A percentile compares a stretch with the other conserved stretches of the same genome.
These are phyloP conservation scores for Perithous albicinctus DNA, from an alignment of 2,888 invertebrate species.

Conservation along the genomic window DNA sequence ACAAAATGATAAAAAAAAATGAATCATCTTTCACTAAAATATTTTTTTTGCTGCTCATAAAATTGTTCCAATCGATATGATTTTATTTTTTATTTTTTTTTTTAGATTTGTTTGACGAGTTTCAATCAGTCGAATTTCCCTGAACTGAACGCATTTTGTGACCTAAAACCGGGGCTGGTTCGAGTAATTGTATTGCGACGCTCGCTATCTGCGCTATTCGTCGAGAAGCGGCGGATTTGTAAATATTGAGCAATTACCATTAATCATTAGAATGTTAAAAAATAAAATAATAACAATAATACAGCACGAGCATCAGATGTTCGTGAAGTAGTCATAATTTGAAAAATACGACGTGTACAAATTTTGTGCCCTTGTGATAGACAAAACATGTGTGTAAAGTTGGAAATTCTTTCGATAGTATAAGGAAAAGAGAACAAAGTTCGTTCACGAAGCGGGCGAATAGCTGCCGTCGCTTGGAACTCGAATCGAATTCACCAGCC, in stretches of 20 bases:
- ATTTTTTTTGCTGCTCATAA: no score
- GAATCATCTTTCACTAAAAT: no score
- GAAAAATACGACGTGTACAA: constrained; percentile 31
- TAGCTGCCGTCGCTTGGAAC: background rate
- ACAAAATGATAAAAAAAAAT: no score
- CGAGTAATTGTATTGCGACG: constrained; percentile 8
- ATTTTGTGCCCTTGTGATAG: constrained; percentile 56
- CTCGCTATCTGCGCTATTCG: background rate
- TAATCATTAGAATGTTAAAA: constrained; percentile 40
- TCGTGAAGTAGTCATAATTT: constrained; percentile 7
- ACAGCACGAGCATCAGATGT: constrained; percentile 2
- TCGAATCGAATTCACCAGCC: constrained; percentile 21
- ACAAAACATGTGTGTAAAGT: constrained; percentile 8
- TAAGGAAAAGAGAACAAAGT: background rate
- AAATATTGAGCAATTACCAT: constrained; percentile 56
- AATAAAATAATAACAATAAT: constrained; percentile 24
- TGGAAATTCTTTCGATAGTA: constrained; percentile 8
- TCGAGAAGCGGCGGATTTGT: background rate
- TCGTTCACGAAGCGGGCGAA: background rate
- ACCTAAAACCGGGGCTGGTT: constrained; percentile 40
- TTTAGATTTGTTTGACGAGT: background rate
- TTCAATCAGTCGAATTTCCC: constrained; percentile 8
- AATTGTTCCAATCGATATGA: no score
- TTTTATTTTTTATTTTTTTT: background rate
- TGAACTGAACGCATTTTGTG: constrained; percentile 18